These are phyloP conservation scores for Yponomeuta sedellus DNA, from an alignment of 2,888 invertebrate genomes.

Conservation along the genomic window DNA sequence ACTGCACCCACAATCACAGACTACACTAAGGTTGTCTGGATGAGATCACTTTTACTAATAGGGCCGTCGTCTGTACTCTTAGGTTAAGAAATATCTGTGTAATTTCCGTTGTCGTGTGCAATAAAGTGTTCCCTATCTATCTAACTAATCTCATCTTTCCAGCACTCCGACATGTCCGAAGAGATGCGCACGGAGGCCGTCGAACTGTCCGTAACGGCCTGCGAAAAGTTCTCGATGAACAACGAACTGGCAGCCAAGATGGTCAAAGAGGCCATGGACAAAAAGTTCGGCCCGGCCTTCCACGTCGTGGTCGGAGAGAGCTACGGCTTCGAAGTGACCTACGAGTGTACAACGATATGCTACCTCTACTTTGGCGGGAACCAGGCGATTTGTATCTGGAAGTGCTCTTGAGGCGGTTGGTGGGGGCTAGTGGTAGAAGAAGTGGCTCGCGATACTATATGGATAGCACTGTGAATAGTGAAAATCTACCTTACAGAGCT, in stretches of 20 bases:
- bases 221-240: slow-evolving; percentile 92
- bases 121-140: too few species aligned
- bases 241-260: slow-evolving; percentile 93
- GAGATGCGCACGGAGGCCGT: slow-evolving; percentile 94
- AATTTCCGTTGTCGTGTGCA: too few species aligned
- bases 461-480: too few species aligned
- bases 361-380: slow-evolving; percentile 96
- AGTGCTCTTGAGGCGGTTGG: slow-evolving; percentile 79
- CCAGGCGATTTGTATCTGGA: slow-evolving; percentile 92
- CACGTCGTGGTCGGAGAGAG: slow-evolving; percentile 97
- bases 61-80: too few species aligned
- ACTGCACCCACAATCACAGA: background rate
- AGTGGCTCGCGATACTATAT: background rate
- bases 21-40: too few species aligned
- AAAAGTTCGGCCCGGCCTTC: slow-evolving; percentile 96
- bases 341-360: slow-evolving; percentile 90
- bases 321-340: slow-evolving; percentile 94
- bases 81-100: too few species aligned
- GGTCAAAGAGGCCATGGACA: slow-evolving; percentile 97
- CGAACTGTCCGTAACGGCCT: slow-evolving; percentile 94
- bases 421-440: background rate
- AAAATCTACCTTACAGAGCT: too few species aligned
- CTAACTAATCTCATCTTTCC: slow-evolving; percentile 23
- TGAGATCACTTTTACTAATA: too few species aligned
- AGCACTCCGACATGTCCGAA: slow-evolving; percentile 95